Conservation (phyloP, 2,888 invertebrate species). For the Dryobota labecula region DNA sequence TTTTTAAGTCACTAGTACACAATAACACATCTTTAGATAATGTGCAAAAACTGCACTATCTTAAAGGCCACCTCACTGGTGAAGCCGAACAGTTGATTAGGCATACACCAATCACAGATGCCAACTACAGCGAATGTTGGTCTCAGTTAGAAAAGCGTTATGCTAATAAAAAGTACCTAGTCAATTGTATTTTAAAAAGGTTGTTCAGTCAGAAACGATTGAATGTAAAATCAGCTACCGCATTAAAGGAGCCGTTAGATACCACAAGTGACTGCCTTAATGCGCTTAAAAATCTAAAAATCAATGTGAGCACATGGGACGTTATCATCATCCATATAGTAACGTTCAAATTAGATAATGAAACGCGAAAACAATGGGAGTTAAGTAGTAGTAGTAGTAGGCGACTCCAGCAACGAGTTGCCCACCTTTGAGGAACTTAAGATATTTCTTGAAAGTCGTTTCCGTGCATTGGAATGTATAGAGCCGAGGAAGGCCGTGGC, state of each 20-base stretch:
- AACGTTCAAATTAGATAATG: conserved; percentile 53
- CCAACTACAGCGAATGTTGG: conserved; percentile 60
- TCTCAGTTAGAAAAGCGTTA: conserved; percentile 52
- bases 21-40: conserved; percentile 3
- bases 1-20: neutral
- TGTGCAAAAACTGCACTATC: conserved; percentile 13
- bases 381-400: conserved; percentile 11
- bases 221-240: conserved; percentile 23
- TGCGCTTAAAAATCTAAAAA: conserved; percentile 34
- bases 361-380: conserved; percentile 58
- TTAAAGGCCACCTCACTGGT: too few relatives aligned
- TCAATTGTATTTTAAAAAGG: conserved; percentile 57
- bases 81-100: conserved; percentile 58
- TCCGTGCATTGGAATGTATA: conserved; percentile 57
- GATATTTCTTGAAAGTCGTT: conserved; percentile 42
- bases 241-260: conserved; percentile 41
- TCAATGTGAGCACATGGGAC: conserved; percentile 48
- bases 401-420: conserved; percentile 40
- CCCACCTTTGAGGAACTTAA: conserved; percentile 50
- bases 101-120: conserved; percentile 56
- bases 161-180: conserved; percentile 59
- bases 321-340: too few relatives aligned
- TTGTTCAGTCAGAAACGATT: conserved; percentile 21
- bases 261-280: conserved; percentile 54
- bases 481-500: conserved; percentile 30